Evolutionary conservation across 2,888 invertebrate genomes (phyloP), one percentile per base, ranked within the genome.

Genomic region (Phasia obesa): DNA sequence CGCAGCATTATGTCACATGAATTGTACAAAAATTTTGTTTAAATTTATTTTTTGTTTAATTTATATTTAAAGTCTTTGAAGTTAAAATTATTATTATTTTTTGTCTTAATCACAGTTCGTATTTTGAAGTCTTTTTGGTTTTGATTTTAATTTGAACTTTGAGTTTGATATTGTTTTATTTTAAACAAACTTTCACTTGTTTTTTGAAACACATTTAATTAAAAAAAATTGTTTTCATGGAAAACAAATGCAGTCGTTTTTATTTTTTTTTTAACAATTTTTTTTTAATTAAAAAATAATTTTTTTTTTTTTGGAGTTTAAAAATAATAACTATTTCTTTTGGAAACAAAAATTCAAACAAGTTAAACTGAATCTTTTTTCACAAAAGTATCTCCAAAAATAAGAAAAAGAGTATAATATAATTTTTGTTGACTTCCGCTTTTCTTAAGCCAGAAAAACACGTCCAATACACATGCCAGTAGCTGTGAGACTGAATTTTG

Each of bases 391-490:
- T 25, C 47, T 59, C 53, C n/a, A n/a, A n/a, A n/a, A n/a, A n/a
- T n/a, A n/a, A n/a, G n/a, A n/a, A n/a, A n/a, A 27, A 44, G 42
- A 47, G 35, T 49, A 59, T 51, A n/a, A n/a, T n/a, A n/a, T n/a
- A n/a, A n/a, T n/a, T 42, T 65, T 65, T 67, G n/a, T 42, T 65
- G 47, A 60, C 64, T 81, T 65, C 64, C 59, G 69, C 42, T 78
- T 69, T 59, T n/a, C 9, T 42, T 53, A 74, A 74, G 53, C 42
- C 44, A 60, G 75, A 67, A 77, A 82, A 57, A 77, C 84, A 86
- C 85, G 87, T 89, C 90, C 87, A 86, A 87, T 87, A 87, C 88
- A 87, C 88, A 87, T 88, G 90, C 87, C 89, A 89, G 89, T 87
- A 88, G 87, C 86, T 87, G 86, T 88, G 88, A 90, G 88, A 91